Evolutionary conservation across 2,888 invertebrate genomes (phyloP), one percentile per base, ranked within the genome.

Genomic region (Osmoderma eremita): DNA sequence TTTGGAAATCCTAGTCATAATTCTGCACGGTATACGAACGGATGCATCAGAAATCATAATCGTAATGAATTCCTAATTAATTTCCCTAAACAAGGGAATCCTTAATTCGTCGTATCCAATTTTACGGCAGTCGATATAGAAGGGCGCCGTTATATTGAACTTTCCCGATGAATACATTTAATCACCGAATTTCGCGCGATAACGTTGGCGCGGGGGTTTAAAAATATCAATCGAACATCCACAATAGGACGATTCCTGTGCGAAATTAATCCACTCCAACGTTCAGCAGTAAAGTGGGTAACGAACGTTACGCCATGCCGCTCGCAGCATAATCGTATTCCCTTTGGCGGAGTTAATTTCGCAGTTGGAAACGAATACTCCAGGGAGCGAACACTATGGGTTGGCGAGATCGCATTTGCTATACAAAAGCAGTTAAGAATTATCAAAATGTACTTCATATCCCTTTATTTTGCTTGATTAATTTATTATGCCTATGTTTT

Each of bases 281-380:
- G 15, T 53, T 38, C 18, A n/a, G 24, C n/a, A 18, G 20, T 38
- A 10, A 53, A 53, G 38, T 53, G 18, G 20, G 38, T 38, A 53
- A 38, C 38, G 53, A 38, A 53, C 17, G 6, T 30, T 30, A 30
- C 1, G 18, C 18, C 53, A 5, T 36, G 6, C 39, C 36, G 38
- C 30, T 24, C 18, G 24, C 30, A 15, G 10, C 6, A 38, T 53
- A 53, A 53, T 13, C 18, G 53, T 53, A 53, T 38, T 53, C 38
- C 53, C 38, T 17, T 39, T 39, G 53, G 38, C n/a, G 12, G 18
- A 53, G 53, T 38, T 53, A 53, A 53, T 18, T 53, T 39, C 38
- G 38, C 38, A 53, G 53, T 18, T 12, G 12, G 2, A 36, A 18
- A 24, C 24, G 17, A 18, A 17, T 3, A 18, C 13, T 17, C 53